These are phyloP conservation scores for Drosophila infuscata DNA, from an alignment of 2,888 invertebrate species.

Conservation along the genomic window DNA sequence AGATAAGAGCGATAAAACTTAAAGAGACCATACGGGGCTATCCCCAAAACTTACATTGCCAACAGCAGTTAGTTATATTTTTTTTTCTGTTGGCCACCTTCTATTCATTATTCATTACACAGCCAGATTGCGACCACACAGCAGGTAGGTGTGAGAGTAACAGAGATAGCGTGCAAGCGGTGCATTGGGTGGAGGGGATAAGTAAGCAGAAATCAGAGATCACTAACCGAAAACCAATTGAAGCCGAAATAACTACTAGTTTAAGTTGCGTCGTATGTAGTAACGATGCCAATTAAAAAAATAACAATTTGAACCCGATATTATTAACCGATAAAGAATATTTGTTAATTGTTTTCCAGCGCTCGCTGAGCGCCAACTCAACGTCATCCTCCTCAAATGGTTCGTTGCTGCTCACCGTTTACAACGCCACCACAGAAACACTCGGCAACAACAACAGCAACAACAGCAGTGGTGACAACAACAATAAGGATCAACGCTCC, in stretches of 20 bases:
- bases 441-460: conserved; percentile 50
- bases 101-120: conserved; percentile 62
- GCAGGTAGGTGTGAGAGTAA: conserved; percentile 10
- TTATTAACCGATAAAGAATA: not conserved
- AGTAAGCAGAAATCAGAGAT: conserved; percentile 5
- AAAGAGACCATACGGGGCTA: conserved; percentile 23
- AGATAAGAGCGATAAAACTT: conserved; percentile 64
- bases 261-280: conserved; percentile 19
- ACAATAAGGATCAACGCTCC: conserved; percentile 52
- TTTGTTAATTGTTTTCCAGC: conserved; percentile 58
- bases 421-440: conserved; percentile 66
- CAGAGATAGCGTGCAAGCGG: not conserved
- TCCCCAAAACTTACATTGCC: conserved; percentile 5
- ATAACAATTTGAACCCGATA: not conserved
- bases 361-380: conserved; percentile 77
- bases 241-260: not conserved
- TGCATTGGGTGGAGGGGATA: not conserved
- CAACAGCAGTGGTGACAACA: conserved; percentile 44
- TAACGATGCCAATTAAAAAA: not conserved
- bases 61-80: conserved; percentile 28
- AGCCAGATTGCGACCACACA: conserved; percentile 37
- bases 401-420: conserved; percentile 69
- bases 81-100: conserved; percentile 33
- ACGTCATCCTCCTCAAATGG: conserved; percentile 81
- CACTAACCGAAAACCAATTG: conserved; percentile 7